phyloP scores from a whole-genome alignment of 2,888 invertebrate species.

The Eurytoma californica region DNA sequence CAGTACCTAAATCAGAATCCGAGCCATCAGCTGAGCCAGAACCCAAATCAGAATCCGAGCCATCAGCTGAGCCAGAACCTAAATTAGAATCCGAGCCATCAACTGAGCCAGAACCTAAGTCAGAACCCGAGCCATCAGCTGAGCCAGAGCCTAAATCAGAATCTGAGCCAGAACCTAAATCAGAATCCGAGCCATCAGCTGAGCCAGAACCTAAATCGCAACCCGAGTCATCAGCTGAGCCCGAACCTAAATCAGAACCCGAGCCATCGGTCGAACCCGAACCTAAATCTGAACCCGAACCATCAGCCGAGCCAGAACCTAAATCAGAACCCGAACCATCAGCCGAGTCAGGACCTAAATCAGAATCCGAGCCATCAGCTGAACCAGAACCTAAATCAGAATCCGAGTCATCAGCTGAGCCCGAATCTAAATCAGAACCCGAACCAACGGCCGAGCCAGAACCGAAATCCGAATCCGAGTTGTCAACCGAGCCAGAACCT shows the following conservation, averaged over 20 bases:
- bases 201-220: conserved; percentile 58
- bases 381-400: conserved; percentile 62
- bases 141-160: conserved; percentile 57
- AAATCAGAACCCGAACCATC: conserved; percentile 59
- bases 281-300: conserved; percentile 63
- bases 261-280: conserved; percentile 53
- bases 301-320: conserved; percentile 55
- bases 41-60: conserved; percentile 59
- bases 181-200: conserved; percentile 57
- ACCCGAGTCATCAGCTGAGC: conserved; percentile 32
- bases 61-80: conserved; percentile 60
- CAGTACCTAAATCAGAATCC: conserved; percentile 61
- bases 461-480: too few relatives aligned
- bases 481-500: too few relatives aligned
- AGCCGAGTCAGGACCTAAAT: conserved; percentile 19
- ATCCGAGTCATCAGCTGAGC: conserved; percentile 46
- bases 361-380: conserved; percentile 58
- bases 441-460: conserved; percentile 56
- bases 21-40: conserved; percentile 59
- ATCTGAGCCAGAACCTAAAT: conserved; percentile 58
- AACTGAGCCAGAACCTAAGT: conserved; percentile 64
- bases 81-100: conserved; percentile 58
- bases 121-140: conserved; percentile 58
- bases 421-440: conserved; percentile 62
- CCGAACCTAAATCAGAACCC: conserved; percentile 60